Evolutionary conservation across 2,113 vertebrate genomes (phyloP).

Genomic region (Chamaetylas fuelleborni): DNA sequence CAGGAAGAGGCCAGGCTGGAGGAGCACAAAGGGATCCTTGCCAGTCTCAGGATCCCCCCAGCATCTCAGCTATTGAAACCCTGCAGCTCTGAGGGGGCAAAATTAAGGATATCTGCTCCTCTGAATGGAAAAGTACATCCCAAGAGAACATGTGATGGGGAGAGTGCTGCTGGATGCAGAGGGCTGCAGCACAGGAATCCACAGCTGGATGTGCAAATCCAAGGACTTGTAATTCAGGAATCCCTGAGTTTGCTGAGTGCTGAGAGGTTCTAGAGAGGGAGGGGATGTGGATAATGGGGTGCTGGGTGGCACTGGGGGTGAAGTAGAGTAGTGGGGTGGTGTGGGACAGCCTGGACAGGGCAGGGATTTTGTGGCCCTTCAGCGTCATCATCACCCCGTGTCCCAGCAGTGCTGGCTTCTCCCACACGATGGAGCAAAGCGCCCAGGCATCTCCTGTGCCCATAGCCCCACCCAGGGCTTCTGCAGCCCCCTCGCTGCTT

Average conservation of each 20-base stretch:
- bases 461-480: fast-evolving
- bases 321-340: neutral
- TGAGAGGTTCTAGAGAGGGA: neutral
- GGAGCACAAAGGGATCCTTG: neutral
- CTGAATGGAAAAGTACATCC: neutral
- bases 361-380: neutral
- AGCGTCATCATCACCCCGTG: neutral
- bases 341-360: neutral
- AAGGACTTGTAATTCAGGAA: neutral
- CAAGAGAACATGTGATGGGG: neutral
- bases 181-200: fast-evolving
- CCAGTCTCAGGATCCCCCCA: neutral
- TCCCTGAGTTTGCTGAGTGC: neutral
- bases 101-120: neutral
- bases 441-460: neutral
- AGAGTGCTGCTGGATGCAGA: neutral
- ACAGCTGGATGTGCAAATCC: neutral
- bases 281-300: fast-evolving
- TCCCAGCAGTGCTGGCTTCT: constrained; percentile 51
- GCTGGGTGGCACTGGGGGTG: fast-evolving
- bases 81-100: neutral
- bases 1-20: neutral
- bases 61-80: neutral
- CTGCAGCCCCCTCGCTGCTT: neutral
- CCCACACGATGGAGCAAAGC: constrained; percentile 63